These are phyloP conservation scores for Alligator sinensis DNA, from an alignment of 2,113 vertebrate species.

Conservation along the genomic window DNA sequence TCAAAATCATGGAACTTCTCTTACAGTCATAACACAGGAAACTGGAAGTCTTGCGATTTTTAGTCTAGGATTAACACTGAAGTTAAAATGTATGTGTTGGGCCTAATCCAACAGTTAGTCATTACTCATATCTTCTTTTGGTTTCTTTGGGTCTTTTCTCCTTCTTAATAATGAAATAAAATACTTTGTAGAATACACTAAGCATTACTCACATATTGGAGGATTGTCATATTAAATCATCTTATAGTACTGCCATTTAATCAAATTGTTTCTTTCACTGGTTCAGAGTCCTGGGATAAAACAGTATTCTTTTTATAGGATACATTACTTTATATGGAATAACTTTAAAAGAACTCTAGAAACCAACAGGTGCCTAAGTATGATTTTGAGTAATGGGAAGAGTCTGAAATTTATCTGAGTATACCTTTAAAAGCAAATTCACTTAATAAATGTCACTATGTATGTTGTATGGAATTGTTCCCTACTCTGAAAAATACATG, in stretches of 20 bases:
- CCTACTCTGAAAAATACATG: neutral
- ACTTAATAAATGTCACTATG: neutral
- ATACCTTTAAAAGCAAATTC: neutral
- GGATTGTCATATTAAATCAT: neutral
- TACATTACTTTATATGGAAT: neutral
- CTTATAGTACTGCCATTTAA: neutral
- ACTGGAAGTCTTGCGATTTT: neutral
- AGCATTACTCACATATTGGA: neutral
- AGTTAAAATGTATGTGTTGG: neutral
- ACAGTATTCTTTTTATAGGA: neutral
- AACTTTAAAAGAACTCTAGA: neutral
- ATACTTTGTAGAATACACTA: neutral
- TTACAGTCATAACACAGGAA: neutral
- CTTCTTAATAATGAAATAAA: neutral
- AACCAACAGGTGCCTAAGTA: neutral
- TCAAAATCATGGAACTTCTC: neutral
- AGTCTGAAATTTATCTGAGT: constrained; percentile 15
- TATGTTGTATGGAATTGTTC: constrained; percentile 13
- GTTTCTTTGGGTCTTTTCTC: neutral
- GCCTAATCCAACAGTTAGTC: neutral
- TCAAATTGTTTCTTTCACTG: constrained; percentile 17
- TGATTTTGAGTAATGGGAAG: neutral
- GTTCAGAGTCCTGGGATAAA: neutral
- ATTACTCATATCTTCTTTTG: neutral
- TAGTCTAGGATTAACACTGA: neutral